These are phyloP conservation scores for Drosophila fulvimacula DNA, from an alignment of 2,888 invertebrate genomes.

Conservation along the genomic window DNA sequence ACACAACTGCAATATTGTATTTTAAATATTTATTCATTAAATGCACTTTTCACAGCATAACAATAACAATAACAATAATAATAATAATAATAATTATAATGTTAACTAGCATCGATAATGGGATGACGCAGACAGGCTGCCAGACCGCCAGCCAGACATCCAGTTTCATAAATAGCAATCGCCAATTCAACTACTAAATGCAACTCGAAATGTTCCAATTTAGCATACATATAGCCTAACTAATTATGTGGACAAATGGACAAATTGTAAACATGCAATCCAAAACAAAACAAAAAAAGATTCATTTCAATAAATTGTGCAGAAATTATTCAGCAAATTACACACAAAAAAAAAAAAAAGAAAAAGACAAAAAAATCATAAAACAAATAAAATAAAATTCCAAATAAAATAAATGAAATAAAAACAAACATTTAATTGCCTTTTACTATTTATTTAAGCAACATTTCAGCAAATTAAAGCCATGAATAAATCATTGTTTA, in stretches of 20 bases:
- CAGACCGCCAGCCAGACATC: conserved; percentile 43
- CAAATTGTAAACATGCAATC: conserved; percentile 44
- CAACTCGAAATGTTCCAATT: conserved; percentile 78
- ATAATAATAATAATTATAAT: conserved; percentile 51
- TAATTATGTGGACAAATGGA: conserved; percentile 62
- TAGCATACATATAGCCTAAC: conserved; percentile 70
- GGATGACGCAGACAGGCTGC: conserved; percentile 59
- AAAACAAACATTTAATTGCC: conserved; percentile 21
- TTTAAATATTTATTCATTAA: conserved; percentile 79
- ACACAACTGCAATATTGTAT: conserved; percentile 78
- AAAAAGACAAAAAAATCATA: conserved; percentile 23
- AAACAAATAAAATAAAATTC: conserved; percentile 31
- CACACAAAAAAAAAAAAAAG: conserved; percentile 10
- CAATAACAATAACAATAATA: conserved; percentile 35
- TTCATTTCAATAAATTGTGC: conserved; percentile 64
- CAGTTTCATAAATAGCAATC: conserved; percentile 42
- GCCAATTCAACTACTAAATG: conserved; percentile 66
- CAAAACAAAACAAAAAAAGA: conserved; percentile 23
- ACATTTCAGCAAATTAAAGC: conserved; percentile 40
- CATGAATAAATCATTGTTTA: conserved; percentile 43
- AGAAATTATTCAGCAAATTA: conserved; percentile 49
- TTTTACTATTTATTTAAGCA: conserved; percentile 31
- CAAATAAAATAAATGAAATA: conserved; percentile 31
- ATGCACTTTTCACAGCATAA: conserved; percentile 47
- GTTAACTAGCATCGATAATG: conserved; percentile 69